These are phyloP conservation scores for Diorhabda carinulata DNA, from an alignment of 1,140 invertebrate genomes.

Conservation along the genomic window DNA sequence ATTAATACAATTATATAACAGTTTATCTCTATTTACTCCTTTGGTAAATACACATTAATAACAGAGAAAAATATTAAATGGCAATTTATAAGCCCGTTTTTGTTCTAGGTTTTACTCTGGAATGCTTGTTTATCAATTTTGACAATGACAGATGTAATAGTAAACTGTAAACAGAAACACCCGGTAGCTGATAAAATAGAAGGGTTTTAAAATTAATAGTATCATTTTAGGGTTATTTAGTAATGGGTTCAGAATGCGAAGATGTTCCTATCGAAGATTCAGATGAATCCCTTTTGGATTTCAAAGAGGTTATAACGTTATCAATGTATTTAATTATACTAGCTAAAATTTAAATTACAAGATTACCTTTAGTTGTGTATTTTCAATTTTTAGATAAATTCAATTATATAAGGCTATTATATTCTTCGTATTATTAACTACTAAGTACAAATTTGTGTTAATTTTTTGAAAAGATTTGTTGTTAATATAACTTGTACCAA, in stretches of 20 bases:
- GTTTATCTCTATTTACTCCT: no score
- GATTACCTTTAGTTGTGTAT: neutral
- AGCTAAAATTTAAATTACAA: neutral
- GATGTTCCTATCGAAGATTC: slow-evolving; percentile 42
- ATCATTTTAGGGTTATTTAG: slow-evolving; percentile 9
- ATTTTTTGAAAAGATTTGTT: no score
- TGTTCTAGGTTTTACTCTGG: no score
- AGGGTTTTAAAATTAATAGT: slow-evolving; percentile 7
- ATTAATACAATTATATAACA: no score
- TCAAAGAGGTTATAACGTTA: slow-evolving; percentile 39
- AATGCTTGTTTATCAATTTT: no score
- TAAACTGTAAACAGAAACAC: neutral
- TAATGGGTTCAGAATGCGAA: slow-evolving; percentile 44
- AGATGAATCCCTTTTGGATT: slow-evolving; percentile 43
- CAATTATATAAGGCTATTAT: no score
- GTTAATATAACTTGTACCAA: neutral
- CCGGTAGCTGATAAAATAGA: neutral
- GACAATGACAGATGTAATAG: neutral
- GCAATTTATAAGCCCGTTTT: no score
- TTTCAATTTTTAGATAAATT: no score
- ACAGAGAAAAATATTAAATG: no score
- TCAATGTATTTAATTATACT: slow-evolving; percentile 13
- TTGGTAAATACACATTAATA: no score
- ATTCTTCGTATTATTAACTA: no score
- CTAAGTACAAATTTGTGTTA: no score